A percentile compares a stretch with the other conserved stretches of the same genome.
Conservation (phyloP, 2,113 vertebrate genomes). For the Nycticryphes semicollaris region DNA sequence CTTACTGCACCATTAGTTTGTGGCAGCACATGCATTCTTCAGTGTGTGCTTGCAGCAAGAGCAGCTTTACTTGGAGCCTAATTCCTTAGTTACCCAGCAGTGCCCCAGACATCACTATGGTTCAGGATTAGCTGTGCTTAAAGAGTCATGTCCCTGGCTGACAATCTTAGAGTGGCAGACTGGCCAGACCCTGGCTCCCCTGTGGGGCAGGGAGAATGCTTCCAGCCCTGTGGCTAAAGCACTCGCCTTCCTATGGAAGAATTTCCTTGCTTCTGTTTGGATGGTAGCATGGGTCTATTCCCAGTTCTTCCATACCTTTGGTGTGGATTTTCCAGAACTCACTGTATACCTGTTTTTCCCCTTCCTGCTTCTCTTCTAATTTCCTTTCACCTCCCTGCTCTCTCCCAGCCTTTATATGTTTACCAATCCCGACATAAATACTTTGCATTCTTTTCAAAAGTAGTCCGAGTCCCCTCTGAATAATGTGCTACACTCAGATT, state of each 20-base stretch:
- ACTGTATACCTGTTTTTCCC: neutral
- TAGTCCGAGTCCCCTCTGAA: neutral
- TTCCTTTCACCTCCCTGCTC: neutral
- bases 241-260: neutral
- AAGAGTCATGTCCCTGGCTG: neutral
- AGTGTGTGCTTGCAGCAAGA: neutral
- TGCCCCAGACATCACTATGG: neutral
- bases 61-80: neutral
- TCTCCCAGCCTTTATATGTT: neutral
- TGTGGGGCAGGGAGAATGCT: neutral
- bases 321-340: neutral
- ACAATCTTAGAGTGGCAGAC: neutral
- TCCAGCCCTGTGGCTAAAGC: neutral
- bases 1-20: rapidly evolving
- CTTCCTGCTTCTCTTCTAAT: neutral
- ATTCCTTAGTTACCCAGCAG: neutral
- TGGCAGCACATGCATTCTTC: neutral
- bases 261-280: neutral
- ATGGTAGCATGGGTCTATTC: neutral
- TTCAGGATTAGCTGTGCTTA: conserved; percentile 3
- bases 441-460: neutral
- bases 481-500: neutral
- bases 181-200: neutral
- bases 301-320: neutral
- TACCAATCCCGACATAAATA: neutral